Evolutionary conservation across 2,888 invertebrate genomes (phyloP).

Genomic region (Alloscopus bannaensis): DNA sequence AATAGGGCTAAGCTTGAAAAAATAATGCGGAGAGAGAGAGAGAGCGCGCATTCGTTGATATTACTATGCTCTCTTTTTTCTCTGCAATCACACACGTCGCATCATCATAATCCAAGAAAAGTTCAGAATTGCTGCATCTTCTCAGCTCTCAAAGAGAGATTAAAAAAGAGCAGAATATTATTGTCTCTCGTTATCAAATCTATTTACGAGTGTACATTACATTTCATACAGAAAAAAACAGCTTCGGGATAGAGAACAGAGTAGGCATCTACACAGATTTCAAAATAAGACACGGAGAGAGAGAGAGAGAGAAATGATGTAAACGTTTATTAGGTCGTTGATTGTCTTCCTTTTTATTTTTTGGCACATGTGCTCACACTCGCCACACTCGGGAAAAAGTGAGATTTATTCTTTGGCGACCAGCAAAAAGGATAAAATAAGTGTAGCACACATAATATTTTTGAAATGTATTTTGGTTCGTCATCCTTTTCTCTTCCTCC

Average conservation of each 20-base stretch:
- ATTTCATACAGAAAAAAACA: slow-evolving; percentile 9
- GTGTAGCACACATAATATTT: neutral
- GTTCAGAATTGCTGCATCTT: no score
- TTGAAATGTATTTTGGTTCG: no score
- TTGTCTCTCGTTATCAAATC: no score
- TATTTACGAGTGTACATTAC: neutral
- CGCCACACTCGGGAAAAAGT: no score
- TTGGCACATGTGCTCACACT: slow-evolving; percentile 16
- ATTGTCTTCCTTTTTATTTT: slow-evolving; percentile 22
- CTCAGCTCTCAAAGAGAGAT: no score
- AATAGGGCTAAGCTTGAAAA: slow-evolving; percentile 23
- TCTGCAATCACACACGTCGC: neutral
- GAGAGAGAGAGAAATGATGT: slow-evolving; percentile 17
- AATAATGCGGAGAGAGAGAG: no score
- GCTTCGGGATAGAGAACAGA: no score
- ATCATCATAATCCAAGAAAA: no score
- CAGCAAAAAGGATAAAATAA: slow-evolving; percentile 3
- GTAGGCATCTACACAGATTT: no score
- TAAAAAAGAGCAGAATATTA: no score
- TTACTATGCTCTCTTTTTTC: neutral
- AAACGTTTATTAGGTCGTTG: slow-evolving; percentile 37
- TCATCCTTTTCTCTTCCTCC: neutral
- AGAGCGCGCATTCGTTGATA: neutral
- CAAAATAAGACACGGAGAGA: slow-evolving; percentile 1
- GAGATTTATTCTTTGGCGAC: no score